Base-by-base conservation (phyloP, 2,888 invertebrate genomes). In the Dasysyrphus albostriatus region DNA sequence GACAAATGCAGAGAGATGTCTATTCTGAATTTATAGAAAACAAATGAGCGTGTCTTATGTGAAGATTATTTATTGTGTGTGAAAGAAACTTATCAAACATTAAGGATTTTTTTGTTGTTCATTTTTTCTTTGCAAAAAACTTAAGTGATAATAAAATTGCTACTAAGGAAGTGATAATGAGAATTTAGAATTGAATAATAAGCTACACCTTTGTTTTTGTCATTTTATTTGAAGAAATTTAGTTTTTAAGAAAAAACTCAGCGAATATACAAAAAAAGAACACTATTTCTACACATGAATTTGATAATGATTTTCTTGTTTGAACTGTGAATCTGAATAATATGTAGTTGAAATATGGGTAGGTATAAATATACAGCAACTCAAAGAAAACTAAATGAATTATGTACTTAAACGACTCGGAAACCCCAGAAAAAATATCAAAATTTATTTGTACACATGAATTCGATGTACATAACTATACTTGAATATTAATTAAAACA, bases 11-110 rank as follows among this genome's bases (percentile, higher is more conserved):
- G 65, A 83, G 58, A 63, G 65, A 70, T 69, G 59, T 19, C 19
- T 58, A 37, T 37, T 51, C 6, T 14, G 70, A 42, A 51, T 78
- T 78, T 70, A 74, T 72, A 87, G 74, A 58, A 65, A 82, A 75
- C 56, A 78, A 77, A 82, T 85, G 74, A 82, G 73, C 82, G 24
- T 87, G 51, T 87, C 78, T 74, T 51, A 75, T 84, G 79, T 70
- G 73, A 65, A 39, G 75, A 80, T 72, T 75, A 75, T 58, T 72
- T 75, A 75, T 58, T 82, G 63, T 78, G 63, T 78, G 65, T 78
- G 78, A 75, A 72, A 54, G 78, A 67, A 32, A 79, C 59, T 83
- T 83, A 83, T 87, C 82, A 78, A 49, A 16, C 9, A 24, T 44
- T 69, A 47, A 47, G n/a, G 19, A 56, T 42, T 72, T 34, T 7